These are phyloP conservation scores for Thunnus albacares DNA, from an alignment of 2,797 vertebrate genomes.

Conservation along the genomic window DNA sequence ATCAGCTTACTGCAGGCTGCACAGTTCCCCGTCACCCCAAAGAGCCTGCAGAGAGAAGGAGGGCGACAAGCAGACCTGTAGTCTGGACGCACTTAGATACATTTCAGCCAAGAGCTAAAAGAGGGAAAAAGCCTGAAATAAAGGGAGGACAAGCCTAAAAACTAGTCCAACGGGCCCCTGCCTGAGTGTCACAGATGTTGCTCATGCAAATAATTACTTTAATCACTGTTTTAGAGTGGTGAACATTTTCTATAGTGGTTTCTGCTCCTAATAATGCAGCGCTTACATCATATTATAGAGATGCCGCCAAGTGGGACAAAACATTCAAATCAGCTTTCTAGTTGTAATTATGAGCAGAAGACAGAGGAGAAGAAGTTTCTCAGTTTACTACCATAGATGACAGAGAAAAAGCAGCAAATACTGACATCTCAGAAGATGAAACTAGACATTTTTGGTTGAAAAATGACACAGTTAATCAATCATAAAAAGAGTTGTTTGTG, in stretches of 20 bases:
- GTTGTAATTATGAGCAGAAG: constrained; percentile 38
- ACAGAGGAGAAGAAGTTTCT: background rate
- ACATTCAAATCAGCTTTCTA: constrained; percentile 16
- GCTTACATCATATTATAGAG: constrained; percentile 17
- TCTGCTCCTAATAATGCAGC: constrained; percentile 24
- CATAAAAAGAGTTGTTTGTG: too few relatives aligned
- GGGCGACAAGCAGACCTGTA: constrained; percentile 58
- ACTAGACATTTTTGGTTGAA: too few relatives aligned
- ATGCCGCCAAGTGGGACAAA: constrained; percentile 40
- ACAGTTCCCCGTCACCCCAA: constrained; percentile 96
- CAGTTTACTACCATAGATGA: too few relatives aligned
- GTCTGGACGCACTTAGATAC: constrained; percentile 56
- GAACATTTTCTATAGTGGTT: constrained; percentile 27
- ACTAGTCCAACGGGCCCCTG: constrained; percentile 1
- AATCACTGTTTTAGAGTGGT: constrained; percentile 26
- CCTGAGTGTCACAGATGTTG: constrained; percentile 18
- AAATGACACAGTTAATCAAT: too few relatives aligned
- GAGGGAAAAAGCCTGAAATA: constrained; percentile 7
- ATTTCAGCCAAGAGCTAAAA: constrained; percentile 44
- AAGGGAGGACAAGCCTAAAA: constrained; percentile 23
- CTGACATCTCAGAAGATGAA: too few relatives aligned
- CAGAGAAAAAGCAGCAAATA: too few relatives aligned
- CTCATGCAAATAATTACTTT: constrained; percentile 25
- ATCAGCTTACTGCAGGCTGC: constrained; percentile 98
- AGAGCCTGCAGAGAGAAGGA: constrained; percentile 89